Conservation (phyloP, 2,113 vertebrate species). For the Neofelis nebulosa region DNA sequence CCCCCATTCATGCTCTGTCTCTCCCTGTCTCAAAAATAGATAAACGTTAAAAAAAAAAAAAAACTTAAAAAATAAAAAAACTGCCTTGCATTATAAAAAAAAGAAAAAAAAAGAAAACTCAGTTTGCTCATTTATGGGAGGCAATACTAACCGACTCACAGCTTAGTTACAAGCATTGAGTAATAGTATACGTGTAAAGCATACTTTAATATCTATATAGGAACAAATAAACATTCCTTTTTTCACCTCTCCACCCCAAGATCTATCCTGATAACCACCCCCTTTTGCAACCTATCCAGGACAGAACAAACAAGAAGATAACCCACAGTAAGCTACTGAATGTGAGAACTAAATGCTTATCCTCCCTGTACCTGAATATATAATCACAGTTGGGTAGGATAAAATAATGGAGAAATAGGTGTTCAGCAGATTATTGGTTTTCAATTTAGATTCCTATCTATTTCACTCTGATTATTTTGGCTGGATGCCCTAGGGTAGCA, state of each 20-base stretch:
- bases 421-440: slow-evolving; percentile 47
- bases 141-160: background rate
- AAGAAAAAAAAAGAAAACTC: background rate
- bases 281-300: background rate
- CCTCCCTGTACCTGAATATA: background rate
- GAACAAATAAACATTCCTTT: background rate
- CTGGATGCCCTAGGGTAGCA: slow-evolving; percentile 15
- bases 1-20: no score
- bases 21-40: no score
- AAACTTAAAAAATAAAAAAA: no score
- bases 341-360: background rate
- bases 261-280: background rate
- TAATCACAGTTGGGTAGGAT: background rate
- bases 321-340: background rate
- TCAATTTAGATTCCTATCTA: slow-evolving; percentile 57
- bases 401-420: background rate
- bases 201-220: background rate
- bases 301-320: background rate
- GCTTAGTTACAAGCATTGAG: background rate
- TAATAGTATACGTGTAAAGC: background rate
- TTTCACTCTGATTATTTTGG: slow-evolving; percentile 7
- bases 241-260: background rate
- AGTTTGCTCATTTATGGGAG: background rate
- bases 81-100: no score
- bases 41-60: no score